Percentiles rank a stretch among this genome's conserved stretches.
These are phyloP conservation scores for Anser cygnoides DNA, from an alignment of 2,113 vertebrate species.

Conservation along the genomic window DNA sequence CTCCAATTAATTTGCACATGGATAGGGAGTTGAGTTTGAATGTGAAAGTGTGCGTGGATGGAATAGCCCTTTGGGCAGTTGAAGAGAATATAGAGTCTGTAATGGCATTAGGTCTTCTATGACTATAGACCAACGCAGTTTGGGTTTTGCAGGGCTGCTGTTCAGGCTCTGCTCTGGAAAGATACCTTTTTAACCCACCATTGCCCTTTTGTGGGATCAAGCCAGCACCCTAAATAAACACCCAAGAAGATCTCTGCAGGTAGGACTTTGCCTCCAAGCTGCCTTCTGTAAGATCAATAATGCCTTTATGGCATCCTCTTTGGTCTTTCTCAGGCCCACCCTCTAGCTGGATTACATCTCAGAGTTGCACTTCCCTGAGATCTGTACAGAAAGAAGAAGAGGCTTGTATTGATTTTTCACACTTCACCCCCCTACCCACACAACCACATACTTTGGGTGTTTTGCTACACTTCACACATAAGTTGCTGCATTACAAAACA, in stretches of 20 bases:
- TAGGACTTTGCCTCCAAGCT: neutral
- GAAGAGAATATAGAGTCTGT: neutral
- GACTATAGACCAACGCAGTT: neutral
- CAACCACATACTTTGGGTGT: neutral
- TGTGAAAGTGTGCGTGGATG: neutral
- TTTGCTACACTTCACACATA: neutral
- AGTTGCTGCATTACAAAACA: neutral
- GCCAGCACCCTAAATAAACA: neutral
- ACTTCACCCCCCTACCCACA: neutral
- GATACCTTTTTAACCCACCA: neutral
- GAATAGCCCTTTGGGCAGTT: neutral
- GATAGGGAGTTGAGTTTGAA: neutral
- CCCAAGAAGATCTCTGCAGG: neutral
- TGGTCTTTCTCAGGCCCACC: neutral
- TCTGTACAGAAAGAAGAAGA: neutral
- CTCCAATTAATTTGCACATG: neutral
- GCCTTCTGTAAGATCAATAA: neutral
- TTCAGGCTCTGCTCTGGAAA: neutral
- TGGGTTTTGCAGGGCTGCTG: neutral
- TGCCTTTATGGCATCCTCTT: neutral
- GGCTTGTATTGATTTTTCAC: slow-evolving; percentile 28
- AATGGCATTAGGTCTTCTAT: neutral
- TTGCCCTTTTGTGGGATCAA: neutral
- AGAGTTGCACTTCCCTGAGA: neutral
- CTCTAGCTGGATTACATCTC: neutral